phyloP scores from a whole-genome alignment of 2,888 invertebrate species.

The Erebia epiphron region DNA sequence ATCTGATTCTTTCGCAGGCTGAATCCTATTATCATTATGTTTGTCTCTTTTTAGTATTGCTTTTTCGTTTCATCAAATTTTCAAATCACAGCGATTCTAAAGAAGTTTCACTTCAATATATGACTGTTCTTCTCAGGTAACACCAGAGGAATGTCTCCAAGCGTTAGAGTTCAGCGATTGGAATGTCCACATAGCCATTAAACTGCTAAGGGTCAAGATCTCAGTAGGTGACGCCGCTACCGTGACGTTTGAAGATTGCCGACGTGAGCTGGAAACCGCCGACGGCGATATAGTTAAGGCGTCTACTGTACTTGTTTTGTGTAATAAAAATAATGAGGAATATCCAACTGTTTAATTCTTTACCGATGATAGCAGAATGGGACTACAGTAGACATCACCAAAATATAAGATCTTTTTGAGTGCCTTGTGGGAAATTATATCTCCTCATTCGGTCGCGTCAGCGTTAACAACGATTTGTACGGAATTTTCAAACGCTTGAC shows the following conservation, averaged over 20 bases:
- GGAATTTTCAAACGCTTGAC: too few relatives aligned
- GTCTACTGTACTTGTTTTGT: constrained; percentile 78
- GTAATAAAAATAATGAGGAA: constrained; percentile 39
- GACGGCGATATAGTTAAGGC: constrained; percentile 87
- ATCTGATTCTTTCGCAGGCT: too few relatives aligned
- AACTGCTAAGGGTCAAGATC: constrained; percentile 85
- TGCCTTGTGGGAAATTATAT: too few relatives aligned
- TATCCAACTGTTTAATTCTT: constrained; percentile 31
- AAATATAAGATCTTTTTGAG: too few relatives aligned
- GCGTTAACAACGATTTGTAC: too few relatives aligned
- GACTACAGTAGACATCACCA: too few relatives aligned
- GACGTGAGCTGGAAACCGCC: constrained; percentile 81
- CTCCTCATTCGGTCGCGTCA: too few relatives aligned
- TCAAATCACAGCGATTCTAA: too few relatives aligned
- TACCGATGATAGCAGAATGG: background rate
- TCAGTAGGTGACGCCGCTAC: constrained; percentile 45
- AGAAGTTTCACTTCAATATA: too few relatives aligned
- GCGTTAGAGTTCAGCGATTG: constrained; percentile 93
- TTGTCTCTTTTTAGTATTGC: too few relatives aligned
- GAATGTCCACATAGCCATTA: constrained; percentile 95
- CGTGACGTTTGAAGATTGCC: constrained; percentile 63
- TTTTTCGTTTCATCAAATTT: too few relatives aligned
- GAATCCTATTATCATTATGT: too few relatives aligned
- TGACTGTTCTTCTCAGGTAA: constrained; percentile 70
- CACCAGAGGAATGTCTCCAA: constrained; percentile 89